phyloP scores from a whole-genome alignment of 2,113 vertebrate genomes.

The Varanus komodoensis region DNA sequence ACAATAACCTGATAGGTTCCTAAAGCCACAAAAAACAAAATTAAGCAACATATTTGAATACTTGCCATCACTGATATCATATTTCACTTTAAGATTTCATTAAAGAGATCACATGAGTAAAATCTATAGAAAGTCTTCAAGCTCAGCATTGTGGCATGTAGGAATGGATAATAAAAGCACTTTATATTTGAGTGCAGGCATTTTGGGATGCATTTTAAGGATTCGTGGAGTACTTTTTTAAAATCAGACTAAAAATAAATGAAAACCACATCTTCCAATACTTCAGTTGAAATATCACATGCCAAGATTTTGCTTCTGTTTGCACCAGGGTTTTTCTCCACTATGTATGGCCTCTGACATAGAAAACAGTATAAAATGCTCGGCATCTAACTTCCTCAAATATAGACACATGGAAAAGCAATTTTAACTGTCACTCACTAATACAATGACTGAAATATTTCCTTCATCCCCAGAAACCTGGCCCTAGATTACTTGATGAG shows the following conservation, averaged over 20 bases:
- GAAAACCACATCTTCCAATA: neutral
- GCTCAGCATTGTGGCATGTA: neutral
- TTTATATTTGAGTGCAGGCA: neutral
- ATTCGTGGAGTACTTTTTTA: conserved; percentile 27
- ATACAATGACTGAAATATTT: neutral
- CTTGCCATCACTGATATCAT: neutral
- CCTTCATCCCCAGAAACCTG: neutral
- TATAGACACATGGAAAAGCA: too few species aligned
- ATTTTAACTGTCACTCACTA: neutral
- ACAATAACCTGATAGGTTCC: neutral
- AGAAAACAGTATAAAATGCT: conserved; percentile 41
- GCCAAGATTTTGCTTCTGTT: conserved; percentile 17
- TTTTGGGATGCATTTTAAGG: neutral
- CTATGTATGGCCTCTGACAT: conserved; percentile 33
- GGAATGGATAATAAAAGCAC: neutral
- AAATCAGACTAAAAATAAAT: neutral
- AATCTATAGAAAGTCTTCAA: neutral
- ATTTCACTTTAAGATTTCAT: neutral
- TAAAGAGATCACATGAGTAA: neutral
- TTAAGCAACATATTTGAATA: neutral
- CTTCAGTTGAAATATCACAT: conserved; percentile 50
- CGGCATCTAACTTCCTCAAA: neutral
- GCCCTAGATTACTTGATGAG: neutral
- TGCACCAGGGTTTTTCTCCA: neutral
- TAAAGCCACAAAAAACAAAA: neutral